phyloP scores from a whole-genome alignment of 2,797 vertebrate genomes.

The Danio jaintianensis region DNA sequence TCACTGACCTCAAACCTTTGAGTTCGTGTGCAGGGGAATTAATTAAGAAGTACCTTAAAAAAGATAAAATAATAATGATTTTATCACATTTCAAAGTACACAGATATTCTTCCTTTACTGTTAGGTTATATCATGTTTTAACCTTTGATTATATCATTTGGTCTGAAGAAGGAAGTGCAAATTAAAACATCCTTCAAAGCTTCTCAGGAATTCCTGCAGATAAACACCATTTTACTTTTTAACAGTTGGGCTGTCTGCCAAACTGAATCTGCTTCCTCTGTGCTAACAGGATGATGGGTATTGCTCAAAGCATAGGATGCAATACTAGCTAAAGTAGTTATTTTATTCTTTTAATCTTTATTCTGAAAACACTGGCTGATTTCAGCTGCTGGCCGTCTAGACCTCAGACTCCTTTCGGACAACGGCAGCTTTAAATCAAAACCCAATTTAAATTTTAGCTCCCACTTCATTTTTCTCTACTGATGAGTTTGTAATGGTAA shows the following conservation, averaged over 20 bases:
- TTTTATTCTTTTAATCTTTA: neutral
- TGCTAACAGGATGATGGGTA: neutral
- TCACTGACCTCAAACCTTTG: neutral
- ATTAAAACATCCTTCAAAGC: neutral
- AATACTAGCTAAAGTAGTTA: slow-evolving; percentile 3
- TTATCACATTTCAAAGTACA: neutral
- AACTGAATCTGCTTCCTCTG: slow-evolving; percentile 13
- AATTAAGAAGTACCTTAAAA: neutral
- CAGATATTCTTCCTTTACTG: neutral
- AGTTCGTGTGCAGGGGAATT: neutral
- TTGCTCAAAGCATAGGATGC: neutral
- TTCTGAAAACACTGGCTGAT: neutral
- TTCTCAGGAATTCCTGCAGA: neutral
- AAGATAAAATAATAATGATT: neutral
- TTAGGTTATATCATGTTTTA: neutral
- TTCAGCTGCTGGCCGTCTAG: slow-evolving; percentile 6
- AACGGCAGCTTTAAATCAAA: slow-evolving; percentile 19
- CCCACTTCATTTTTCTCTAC: neutral
- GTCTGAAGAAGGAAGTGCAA: slow-evolving; percentile 14
- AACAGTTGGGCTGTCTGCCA: slow-evolving; percentile 11
- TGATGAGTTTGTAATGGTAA: neutral
- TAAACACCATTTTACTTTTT: slow-evolving; percentile 20
- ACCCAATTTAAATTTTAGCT: neutral
- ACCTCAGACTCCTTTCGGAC: neutral
- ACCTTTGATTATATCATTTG: neutral